A percentile compares a stretch with the other conserved stretches of the same genome.
Conservation (phyloP, 2,888 invertebrate genomes). For the Luperina nickerlii region DNA sequence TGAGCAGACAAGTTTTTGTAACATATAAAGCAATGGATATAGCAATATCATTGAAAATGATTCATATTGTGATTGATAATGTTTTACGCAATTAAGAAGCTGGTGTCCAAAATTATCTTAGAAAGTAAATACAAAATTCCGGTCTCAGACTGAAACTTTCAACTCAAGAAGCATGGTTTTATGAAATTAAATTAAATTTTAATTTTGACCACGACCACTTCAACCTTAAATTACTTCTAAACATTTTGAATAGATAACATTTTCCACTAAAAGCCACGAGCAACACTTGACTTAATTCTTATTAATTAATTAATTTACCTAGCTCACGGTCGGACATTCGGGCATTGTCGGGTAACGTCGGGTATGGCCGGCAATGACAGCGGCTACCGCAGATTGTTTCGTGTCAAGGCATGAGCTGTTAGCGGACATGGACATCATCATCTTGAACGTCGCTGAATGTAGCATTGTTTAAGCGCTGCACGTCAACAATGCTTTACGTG, state of each 20-base stretch:
- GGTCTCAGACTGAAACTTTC: background rate
- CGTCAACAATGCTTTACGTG: background rate
- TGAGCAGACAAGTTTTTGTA: no score
- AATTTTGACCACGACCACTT: background rate
- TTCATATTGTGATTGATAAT: background rate
- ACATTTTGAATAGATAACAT: conserved; percentile 6
- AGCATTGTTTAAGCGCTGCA: background rate
- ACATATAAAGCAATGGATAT: background rate
- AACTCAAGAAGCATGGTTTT: background rate
- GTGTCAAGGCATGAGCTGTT: conserved; percentile 9
- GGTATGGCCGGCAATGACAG: conserved; percentile 53
- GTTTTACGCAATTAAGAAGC: background rate
- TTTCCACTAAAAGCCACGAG: conserved; percentile 13
- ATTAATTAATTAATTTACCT: conserved; percentile 67
- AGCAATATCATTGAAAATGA: background rate
- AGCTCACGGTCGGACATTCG: conserved; percentile 49
- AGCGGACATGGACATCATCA: background rate
- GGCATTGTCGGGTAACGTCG: conserved; percentile 42
- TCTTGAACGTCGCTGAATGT: background rate
- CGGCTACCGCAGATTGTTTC: conserved; percentile 5
- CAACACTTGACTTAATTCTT: conserved; percentile 60
- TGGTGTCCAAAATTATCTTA: background rate
- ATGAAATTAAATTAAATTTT: no score
- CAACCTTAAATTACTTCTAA: background rate
- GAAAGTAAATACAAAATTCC: background rate